Evolutionary conservation across 2,888 invertebrate genomes (phyloP).

Genomic region (Sarcophaga caerulescens): DNA sequence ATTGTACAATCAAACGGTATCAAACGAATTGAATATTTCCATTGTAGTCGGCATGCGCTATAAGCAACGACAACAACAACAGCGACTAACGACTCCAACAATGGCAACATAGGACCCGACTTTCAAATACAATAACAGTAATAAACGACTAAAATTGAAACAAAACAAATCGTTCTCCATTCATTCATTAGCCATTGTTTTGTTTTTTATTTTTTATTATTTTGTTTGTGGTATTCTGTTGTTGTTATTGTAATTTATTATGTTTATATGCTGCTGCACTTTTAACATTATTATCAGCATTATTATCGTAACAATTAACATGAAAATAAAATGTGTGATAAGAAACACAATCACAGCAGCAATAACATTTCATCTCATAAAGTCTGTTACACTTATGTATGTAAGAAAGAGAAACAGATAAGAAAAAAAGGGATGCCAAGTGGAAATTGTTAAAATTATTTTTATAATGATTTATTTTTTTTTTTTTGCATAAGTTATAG

Average conservation of each 20-base stretch:
- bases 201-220: constrained; percentile 39
- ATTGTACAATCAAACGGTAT: constrained; percentile 19
- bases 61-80: constrained; percentile 40
- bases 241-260: background rate
- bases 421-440: constrained; percentile 35
- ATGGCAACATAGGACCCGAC: background rate
- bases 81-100: background rate
- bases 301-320: constrained; percentile 37
- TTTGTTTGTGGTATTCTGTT: constrained; percentile 14
- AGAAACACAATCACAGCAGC: background rate
- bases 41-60: constrained; percentile 65
- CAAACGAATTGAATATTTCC: constrained; percentile 31
- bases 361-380: constrained; percentile 2
- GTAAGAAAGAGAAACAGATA: background rate
- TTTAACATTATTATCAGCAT: constrained; percentile 36
- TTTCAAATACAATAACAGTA: background rate
- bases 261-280: background rate
- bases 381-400: background rate
- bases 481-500: too few relatives aligned
- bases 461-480: too few relatives aligned
- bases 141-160: constrained; percentile 6
- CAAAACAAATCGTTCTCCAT: constrained; percentile 39
- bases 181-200: constrained; percentile 57
- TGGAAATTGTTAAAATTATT: background rate
- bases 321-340: constrained; percentile 12